Evolutionary conservation across 2,888 invertebrate genomes (phyloP).

Genomic region (Scaptomyza flava): DNA sequence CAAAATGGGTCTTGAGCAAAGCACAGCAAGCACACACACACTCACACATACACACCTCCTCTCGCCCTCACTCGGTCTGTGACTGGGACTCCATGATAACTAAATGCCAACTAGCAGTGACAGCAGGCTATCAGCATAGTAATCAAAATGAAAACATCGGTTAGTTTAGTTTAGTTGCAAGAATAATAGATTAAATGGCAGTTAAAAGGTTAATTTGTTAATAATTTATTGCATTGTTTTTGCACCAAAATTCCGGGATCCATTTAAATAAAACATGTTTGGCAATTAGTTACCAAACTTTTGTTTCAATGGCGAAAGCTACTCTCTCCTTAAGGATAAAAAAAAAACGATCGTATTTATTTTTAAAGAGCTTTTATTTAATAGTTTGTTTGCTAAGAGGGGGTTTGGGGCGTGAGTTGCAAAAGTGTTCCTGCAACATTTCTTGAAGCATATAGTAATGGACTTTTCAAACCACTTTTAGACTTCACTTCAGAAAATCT

Average conservation of each 20-base stretch:
- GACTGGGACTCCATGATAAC: constrained; percentile 9
- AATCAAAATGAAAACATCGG: constrained; percentile 11
- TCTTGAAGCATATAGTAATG: no score
- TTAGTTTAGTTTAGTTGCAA: constrained; percentile 8
- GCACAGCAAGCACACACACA: constrained; percentile 4
- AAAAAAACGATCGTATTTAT: no score
- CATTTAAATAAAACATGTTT: not conserved
- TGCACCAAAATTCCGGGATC: not conserved
- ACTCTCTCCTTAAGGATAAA: no score
- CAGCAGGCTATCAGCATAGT: constrained; percentile 24
- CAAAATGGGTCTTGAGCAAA: constrained; percentile 21
- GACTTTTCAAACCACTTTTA: no score
- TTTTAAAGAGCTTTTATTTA: not conserved
- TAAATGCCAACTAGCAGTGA: constrained; percentile 42
- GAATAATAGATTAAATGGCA: not conserved
- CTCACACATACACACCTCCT: not conserved
- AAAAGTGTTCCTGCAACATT: no score
- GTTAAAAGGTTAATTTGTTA: not conserved
- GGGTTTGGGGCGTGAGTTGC: no score
- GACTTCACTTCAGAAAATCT: no score
- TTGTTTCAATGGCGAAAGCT: no score
- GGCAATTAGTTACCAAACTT: not conserved
- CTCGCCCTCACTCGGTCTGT: not conserved
- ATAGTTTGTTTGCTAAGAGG: no score
- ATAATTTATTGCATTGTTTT: not conserved